phyloP scores from a whole-genome alignment of 2,113 vertebrate genomes.

The Leuciscus idus region DNA sequence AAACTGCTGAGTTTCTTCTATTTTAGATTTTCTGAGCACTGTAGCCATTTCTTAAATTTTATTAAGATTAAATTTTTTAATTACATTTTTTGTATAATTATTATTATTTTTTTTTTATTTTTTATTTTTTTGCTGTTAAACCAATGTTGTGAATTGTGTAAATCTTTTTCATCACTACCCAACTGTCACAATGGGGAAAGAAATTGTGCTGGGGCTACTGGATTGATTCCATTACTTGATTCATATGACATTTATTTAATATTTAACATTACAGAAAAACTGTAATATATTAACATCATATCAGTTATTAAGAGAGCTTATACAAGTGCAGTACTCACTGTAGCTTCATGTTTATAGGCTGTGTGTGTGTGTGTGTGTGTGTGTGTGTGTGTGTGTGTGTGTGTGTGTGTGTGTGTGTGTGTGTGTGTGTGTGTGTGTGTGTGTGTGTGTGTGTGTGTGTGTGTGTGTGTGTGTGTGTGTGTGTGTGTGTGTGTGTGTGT shows the following conservation, averaged over 20 bases:
- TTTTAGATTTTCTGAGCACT: neutral
- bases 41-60: neutral
- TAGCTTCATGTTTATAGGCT: neutral
- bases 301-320: slow-evolving; percentile 33
- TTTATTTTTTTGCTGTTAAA: neutral
- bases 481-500: neutral
- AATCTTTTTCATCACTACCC: neutral
- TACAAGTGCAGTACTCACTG: slow-evolving; percentile 13
- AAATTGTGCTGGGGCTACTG: neutral
- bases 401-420: neutral
- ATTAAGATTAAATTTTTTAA: neutral
- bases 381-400: neutral
- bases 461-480: neutral
- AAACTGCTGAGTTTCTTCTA: neutral
- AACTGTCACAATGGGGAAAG: neutral
- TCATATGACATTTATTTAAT: neutral
- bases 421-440: neutral
- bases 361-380: neutral
- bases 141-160: neutral
- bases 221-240: neutral
- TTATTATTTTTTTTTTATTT: neutral
- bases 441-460: neutral
- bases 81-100: too few relatives aligned
- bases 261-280: slow-evolving; percentile 4
- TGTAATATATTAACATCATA: slow-evolving; percentile 9